These are phyloP conservation scores for Phocides pigmalion DNA, from an alignment of 1,140 invertebrate genomes.

Conservation along the genomic window DNA sequence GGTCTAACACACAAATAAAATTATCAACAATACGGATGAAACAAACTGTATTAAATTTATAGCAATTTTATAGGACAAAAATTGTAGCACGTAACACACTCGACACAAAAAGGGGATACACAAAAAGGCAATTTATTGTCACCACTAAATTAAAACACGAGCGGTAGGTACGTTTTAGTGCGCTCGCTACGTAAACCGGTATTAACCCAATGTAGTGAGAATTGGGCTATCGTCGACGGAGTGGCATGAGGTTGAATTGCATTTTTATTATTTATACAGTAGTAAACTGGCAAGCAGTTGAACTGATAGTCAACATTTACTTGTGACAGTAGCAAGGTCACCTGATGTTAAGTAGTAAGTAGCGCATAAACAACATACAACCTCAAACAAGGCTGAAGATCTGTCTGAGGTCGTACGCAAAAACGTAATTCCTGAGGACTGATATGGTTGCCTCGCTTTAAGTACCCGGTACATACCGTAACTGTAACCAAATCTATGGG, in stretches of 20 bases:
- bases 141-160: conserved; percentile 12
- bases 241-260: background rate
- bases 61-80: background rate
- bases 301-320: too few relatives aligned
- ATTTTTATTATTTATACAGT: too few relatives aligned
- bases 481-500: too few relatives aligned
- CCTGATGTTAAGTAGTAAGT: too few relatives aligned
- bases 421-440: too few relatives aligned
- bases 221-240: background rate
- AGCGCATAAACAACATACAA: too few relatives aligned
- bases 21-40: background rate
- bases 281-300: too few relatives aligned
- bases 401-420: too few relatives aligned
- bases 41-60: conserved; percentile 1
- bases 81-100: background rate
- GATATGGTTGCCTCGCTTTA: too few relatives aligned
- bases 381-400: too few relatives aligned
- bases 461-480: too few relatives aligned
- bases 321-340: too few relatives aligned
- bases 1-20: background rate
- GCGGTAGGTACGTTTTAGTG: conserved; percentile 16
- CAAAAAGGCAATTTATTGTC: conserved; percentile 12
- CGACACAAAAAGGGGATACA: background rate
- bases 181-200: conserved; percentile 21
- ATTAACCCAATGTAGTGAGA: conserved; percentile 24